Evolutionary conservation across 2,797 vertebrate genomes (phyloP), one percentile per base, ranked within the genome.

Genomic region (Sorex maritimensis): DNA sequence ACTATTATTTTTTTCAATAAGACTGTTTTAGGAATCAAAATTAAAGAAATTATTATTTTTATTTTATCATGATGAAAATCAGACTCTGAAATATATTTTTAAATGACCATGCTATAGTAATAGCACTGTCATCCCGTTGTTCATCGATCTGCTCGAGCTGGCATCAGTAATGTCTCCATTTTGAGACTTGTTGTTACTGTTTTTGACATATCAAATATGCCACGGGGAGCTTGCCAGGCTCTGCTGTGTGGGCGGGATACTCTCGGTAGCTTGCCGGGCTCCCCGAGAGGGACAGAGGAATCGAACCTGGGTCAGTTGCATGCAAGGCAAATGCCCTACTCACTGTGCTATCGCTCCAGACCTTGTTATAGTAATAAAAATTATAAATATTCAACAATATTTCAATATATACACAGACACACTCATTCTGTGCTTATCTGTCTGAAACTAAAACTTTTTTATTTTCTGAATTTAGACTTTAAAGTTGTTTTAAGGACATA

Each of bases 381-480:
- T 34, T 79, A 65, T 80, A 75, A 87, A 68, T 41, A 78, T 78
- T 7, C 81, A 86, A 78, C 41, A 78, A 71, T 46, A 67, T 9
- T 79, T 2, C 11, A 93, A 81, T 38, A 79, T 69, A 75, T 44
- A 90, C 46, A 79, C 49, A 9, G 67, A 30, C 84, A 79, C 6
- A 88, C 10, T 87, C 6, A 49, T 41, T 0, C 3, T 75, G 1
- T 67, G 65, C 71, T 52, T 84, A 77, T 79, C 63, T 38, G 41
- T 61, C 21, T 61, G 58, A 61, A 61, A 26, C 7, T 67, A 28
- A 19, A 28, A 67, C 24, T 26, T 67, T 67, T 67, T 67, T 72
- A 63, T 11, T 86, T 79, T 65, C 73, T 67, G 3, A 92, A 73
- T 89, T 95, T 78, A 67, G n/a, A 85, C 52, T 44, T 9, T 41